phyloP scores from a whole-genome alignment of 2,888 invertebrate species.

The Drosophila kambysellisi region DNA sequence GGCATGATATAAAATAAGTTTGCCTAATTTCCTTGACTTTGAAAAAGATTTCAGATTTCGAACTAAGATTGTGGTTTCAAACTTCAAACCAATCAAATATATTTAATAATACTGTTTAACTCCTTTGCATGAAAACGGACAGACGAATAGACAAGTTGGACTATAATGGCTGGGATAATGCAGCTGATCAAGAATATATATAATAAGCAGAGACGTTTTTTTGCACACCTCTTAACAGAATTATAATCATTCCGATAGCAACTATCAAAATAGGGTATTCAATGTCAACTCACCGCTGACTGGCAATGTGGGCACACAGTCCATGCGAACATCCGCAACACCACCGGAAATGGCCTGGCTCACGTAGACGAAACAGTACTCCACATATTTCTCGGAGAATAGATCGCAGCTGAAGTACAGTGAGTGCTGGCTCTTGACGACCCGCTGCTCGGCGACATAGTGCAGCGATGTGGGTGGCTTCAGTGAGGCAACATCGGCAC shows the following conservation, averaged over 20 bases:
- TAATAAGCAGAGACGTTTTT: neutral
- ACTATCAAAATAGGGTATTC: neutral
- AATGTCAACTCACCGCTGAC: conserved; percentile 88
- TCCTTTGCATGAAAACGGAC: neutral
- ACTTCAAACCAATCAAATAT: neutral
- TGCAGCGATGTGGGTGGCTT: conserved; percentile 88
- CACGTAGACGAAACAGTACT: conserved; percentile 95
- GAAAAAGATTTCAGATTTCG: neutral
- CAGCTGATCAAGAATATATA: neutral
- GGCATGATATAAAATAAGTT: neutral
- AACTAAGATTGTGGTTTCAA: too few relatives aligned
- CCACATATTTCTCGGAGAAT: conserved; percentile 93
- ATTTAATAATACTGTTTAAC: neutral
- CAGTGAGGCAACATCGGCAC: conserved; percentile 89
- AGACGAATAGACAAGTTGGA: neutral
- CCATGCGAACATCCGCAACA: conserved; percentile 93
- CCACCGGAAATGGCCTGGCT: conserved; percentile 94
- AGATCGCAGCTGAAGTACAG: conserved; percentile 92
- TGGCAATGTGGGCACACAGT: conserved; percentile 93
- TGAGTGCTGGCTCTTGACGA: conserved; percentile 90
- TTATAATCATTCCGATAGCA: neutral
- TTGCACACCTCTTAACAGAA: neutral
- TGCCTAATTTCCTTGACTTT: neutral
- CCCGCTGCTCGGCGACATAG: conserved; percentile 89
- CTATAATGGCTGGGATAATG: neutral